Conservation (phyloP, 2,797 vertebrate species). For the Botia kubotai region DNA sequence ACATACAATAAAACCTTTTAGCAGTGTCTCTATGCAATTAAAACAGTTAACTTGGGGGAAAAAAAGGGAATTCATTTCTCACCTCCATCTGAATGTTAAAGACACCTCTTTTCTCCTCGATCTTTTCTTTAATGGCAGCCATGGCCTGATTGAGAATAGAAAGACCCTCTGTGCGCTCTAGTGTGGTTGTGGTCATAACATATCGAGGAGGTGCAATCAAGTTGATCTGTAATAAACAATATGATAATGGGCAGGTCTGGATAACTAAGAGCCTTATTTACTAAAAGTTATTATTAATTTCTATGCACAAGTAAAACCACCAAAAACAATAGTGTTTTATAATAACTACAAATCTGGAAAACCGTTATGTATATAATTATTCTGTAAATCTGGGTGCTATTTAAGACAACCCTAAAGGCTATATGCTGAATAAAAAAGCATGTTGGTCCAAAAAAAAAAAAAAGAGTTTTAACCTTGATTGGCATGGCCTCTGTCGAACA, state of each 20-base stretch:
- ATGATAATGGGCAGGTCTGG: not conserved
- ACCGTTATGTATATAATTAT: too few relatives aligned
- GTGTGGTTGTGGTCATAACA: constrained; percentile 97
- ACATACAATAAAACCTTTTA: not conserved
- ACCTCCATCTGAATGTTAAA: constrained; percentile 99
- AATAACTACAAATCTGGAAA: not conserved
- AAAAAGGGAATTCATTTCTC: not conserved
- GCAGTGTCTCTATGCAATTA: too few relatives aligned
- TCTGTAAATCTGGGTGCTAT: too few relatives aligned
- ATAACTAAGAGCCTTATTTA: not conserved
- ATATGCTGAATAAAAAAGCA: too few relatives aligned
- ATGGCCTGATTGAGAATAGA: constrained; percentile 98
- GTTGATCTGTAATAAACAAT: constrained; percentile 84
- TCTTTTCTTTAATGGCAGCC: constrained; percentile 98
- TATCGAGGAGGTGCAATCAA: constrained; percentile 97
- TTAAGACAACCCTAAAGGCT: too few relatives aligned
- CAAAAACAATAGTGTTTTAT: not conserved
- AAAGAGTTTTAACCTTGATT: constrained; percentile 84
- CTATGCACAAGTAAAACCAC: too few relatives aligned
- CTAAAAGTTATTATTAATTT: too few relatives aligned
- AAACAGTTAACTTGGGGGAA: too few relatives aligned
- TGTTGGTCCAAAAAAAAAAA: not conserved
- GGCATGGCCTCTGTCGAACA: constrained; percentile 98
- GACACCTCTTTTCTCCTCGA: constrained; percentile 97
- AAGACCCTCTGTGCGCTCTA: constrained; percentile 97